phyloP scores from a whole-genome alignment of 2,888 invertebrate species.

The Aleiodes leptofemur region DNA sequence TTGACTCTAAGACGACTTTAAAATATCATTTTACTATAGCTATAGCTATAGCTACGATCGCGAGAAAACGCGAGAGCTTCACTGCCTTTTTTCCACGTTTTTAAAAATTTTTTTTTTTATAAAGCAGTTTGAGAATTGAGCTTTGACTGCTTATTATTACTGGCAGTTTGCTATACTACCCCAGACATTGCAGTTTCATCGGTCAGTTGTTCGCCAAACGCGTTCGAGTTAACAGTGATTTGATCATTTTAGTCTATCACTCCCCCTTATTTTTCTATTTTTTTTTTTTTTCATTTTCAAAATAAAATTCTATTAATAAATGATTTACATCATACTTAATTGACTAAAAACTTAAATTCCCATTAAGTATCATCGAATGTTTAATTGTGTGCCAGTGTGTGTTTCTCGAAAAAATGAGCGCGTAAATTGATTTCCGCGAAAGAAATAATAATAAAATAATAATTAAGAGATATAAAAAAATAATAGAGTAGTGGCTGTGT shows the following conservation, averaged over 20 bases:
- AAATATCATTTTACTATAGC: no score
- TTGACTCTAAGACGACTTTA: no score
- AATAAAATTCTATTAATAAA: not conserved
- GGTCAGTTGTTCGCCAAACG: slow-evolving; percentile 31
- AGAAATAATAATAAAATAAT: not conserved
- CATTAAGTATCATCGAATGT: no score
- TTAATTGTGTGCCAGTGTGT: no score
- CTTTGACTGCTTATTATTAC: slow-evolving; percentile 18
- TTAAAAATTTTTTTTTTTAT: no score
- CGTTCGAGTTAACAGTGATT: slow-evolving; percentile 23
- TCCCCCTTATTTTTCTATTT: not conserved
- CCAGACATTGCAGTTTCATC: slow-evolving; percentile 14
- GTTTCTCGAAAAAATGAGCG: not conserved
- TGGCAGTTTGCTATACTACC: slow-evolving; percentile 16
- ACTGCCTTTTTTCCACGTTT: not conserved
- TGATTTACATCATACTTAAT: not conserved
- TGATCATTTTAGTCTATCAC: not conserved
- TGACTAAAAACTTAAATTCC: not conserved
- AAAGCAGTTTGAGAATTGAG: slow-evolving; percentile 1
- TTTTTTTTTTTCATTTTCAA: not conserved
- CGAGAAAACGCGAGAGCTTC: not conserved
- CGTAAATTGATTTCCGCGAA: not conserved
- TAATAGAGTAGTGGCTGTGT: not conserved
- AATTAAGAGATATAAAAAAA: not conserved
- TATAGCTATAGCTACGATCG: no score